phyloP scores from a whole-genome alignment of 2,113 vertebrate species.

The Theristicus caerulescens region DNA sequence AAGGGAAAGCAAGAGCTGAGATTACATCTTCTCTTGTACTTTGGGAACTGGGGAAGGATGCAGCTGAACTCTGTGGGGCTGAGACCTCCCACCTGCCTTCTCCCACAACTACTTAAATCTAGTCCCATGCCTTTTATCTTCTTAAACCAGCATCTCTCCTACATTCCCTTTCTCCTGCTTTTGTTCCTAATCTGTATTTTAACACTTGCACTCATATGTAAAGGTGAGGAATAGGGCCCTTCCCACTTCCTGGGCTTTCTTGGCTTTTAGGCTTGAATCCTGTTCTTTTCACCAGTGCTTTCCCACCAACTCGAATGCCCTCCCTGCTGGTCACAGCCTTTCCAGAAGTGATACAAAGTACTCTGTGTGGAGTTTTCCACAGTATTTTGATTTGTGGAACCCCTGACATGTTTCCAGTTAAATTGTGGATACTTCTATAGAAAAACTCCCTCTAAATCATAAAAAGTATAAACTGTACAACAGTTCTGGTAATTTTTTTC shows the following conservation, averaged over 20 bases:
- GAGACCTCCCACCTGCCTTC: not conserved
- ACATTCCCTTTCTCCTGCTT: not conserved
- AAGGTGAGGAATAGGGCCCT: not conserved
- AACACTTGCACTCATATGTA: not conserved
- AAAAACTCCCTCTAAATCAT: not conserved
- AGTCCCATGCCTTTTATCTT: not conserved
- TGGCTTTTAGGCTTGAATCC: not conserved
- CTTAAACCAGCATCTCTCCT: not conserved
- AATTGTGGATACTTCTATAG: not conserved
- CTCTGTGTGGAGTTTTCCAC: not conserved
- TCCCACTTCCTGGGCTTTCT: not conserved
- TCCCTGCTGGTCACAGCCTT: not conserved
- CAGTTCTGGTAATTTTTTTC: not conserved
- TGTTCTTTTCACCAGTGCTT: not conserved
- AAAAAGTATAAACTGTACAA: not conserved
- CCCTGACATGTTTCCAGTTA: not conserved
- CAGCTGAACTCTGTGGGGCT: not conserved
- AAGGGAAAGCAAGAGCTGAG: not conserved
- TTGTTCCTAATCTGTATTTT: not conserved
- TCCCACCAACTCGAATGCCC: accelerated
- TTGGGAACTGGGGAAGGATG: not conserved
- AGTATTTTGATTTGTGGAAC: not conserved
- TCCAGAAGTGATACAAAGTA: not conserved
- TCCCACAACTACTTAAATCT: not conserved
- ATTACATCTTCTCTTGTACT: not conserved